Percentiles rank a stretch among this genome's conserved stretches.
Evolutionary conservation across 2,113 vertebrate species (phyloP).

Genomic region (Archocentrus centrarchus): DNA sequence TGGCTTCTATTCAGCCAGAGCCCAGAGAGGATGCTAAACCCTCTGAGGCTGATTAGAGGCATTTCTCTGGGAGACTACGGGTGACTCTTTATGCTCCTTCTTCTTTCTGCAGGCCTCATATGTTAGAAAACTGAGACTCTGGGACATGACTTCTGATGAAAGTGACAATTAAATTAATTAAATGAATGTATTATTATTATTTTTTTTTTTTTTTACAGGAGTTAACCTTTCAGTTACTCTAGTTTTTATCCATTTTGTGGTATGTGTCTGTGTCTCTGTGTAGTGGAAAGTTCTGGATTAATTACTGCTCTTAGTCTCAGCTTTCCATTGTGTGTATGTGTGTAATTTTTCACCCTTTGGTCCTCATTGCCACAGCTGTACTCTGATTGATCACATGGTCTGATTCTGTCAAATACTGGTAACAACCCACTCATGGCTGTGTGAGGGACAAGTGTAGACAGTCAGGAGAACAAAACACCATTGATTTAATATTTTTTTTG

Average conservation of each 20-base stretch:
- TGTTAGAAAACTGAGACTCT: constrained; percentile 53
- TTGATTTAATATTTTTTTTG: constrained; percentile 38
- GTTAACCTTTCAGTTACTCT: constrained; percentile 45
- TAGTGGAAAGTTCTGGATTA: constrained; percentile 13
- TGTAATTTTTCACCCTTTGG: constrained; percentile 56
- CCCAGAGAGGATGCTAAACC: constrained; percentile 75
- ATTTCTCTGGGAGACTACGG: constrained; percentile 75
- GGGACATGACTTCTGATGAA: constrained; percentile 51
- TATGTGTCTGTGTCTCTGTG: neutral
- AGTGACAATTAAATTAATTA: neutral
- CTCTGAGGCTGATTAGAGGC: constrained; percentile 78
- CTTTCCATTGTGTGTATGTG: constrained; percentile 32
- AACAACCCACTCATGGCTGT: constrained; percentile 36
- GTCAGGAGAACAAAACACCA: constrained; percentile 7
- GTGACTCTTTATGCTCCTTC: constrained; percentile 73
- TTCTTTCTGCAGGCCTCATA: constrained; percentile 40
- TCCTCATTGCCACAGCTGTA: constrained; percentile 50
- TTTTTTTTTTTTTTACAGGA: neutral
- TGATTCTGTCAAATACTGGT: constrained; percentile 72
- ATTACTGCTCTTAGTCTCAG: constrained; percentile 41
- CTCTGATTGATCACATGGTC: constrained; percentile 78
- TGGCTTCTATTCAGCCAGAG: constrained; percentile 64
- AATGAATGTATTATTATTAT: no score
- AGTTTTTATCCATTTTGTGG: constrained; percentile 17
- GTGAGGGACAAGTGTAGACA: constrained; percentile 31